These are phyloP conservation scores for Isoperla grammatica DNA, from an alignment of 2,888 invertebrate species.

Conservation along the genomic window DNA sequence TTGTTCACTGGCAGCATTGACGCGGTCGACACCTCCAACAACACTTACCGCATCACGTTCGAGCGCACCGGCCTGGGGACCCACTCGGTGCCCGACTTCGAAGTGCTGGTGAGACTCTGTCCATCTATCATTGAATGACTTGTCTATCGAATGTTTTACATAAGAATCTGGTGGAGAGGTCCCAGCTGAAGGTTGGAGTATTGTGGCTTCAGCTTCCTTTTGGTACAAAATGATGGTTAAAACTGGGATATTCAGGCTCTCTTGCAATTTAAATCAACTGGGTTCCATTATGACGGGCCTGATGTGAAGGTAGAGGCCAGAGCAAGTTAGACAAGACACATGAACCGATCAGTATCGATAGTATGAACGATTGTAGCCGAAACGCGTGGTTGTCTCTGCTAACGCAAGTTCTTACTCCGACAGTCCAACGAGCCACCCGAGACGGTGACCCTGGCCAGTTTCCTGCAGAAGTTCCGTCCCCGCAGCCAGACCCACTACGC, in stretches of 20 bases:
- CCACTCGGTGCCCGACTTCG: conserved; percentile 93
- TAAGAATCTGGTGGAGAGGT: not conserved
- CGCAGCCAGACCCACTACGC: conserved; percentile 44
- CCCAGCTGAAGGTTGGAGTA: not conserved
- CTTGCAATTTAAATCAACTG: no score
- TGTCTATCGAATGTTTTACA: not conserved
- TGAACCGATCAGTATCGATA: no score
- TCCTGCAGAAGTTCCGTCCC: conserved; percentile 74
- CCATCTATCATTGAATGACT: not conserved
- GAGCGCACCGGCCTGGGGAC: conserved; percentile 89
- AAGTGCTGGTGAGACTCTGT: conserved; percentile 61
- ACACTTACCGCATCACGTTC: conserved; percentile 91
- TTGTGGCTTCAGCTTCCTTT: no score
- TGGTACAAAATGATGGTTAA: no score
- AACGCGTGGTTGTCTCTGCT: no score
- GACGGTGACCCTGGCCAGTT: conserved; percentile 78
- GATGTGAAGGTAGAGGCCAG: no score
- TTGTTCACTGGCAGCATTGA: conserved; percentile 91
- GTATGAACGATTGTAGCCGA: no score
- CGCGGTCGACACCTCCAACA: conserved; percentile 91
- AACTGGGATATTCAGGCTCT: no score
- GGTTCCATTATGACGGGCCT: no score
- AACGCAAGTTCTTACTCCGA: no score
- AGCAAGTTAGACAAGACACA: no score
- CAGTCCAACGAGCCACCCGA: conserved; percentile 85